These are phyloP conservation scores for Vulpes lagopus DNA, from an alignment of 2,113 vertebrate genomes.

Conservation along the genomic window DNA sequence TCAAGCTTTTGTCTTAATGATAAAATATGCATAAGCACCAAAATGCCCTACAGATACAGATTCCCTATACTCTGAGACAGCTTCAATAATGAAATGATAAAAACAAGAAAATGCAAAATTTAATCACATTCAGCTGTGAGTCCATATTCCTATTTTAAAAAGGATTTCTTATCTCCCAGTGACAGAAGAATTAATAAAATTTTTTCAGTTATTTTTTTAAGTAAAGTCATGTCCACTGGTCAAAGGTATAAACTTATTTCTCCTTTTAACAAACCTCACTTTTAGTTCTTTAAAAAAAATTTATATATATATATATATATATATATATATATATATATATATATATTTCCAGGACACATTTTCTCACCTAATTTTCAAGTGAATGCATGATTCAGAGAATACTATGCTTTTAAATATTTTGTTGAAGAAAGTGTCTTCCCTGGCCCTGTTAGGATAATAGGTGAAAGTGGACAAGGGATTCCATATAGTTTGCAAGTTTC, in stretches of 20 bases:
- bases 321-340: too few relatives aligned
- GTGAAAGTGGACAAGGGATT: neutral
- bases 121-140: neutral
- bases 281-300: neutral
- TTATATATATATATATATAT: too few relatives aligned
- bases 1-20: slow-evolving; percentile 25
- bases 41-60: neutral
- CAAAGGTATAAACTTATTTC: neutral
- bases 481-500: neutral
- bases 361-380: neutral
- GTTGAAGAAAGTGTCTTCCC: neutral
- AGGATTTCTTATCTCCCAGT: neutral
- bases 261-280: neutral
- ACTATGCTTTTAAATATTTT: neutral
- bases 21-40: neutral
- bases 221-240: neutral
- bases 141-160: slow-evolving; percentile 13
- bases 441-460: neutral
- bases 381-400: neutral
- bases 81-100: slow-evolving; percentile 47
- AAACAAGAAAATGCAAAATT: neutral
- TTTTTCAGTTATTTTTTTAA: neutral
- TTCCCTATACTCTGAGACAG: neutral
- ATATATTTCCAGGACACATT: neutral
- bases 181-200: neutral